These are phyloP conservation scores for Hippocampus abdominalis DNA, from an alignment of 2,113 vertebrate species.

Conservation along the genomic window DNA sequence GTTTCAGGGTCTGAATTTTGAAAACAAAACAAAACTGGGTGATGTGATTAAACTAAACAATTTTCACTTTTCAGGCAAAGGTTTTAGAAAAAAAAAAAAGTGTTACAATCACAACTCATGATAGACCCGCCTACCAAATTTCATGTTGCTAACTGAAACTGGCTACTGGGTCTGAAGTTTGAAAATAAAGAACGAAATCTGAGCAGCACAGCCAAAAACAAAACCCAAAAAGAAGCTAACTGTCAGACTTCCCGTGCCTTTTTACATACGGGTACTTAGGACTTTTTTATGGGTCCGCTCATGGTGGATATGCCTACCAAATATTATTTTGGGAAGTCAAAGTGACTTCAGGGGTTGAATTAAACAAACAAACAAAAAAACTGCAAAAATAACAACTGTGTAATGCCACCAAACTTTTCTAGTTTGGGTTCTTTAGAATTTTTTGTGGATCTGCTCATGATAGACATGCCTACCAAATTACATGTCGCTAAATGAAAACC, in stretches of 20 bases:
- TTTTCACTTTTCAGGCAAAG: too few species aligned
- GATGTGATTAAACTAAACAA: too few species aligned
- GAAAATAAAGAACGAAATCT: background rate
- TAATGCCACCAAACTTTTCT: too few species aligned
- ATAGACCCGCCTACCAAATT: background rate
- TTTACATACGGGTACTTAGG: background rate
- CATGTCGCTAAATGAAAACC: background rate
- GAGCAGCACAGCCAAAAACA: background rate
- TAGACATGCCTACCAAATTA: background rate
- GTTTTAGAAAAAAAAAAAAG: too few species aligned
- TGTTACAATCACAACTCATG: too few species aligned
- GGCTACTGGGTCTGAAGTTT: background rate
- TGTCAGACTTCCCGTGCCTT: background rate
- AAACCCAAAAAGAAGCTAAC: background rate
- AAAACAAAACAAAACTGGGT: too few species aligned
- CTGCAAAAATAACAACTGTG: too few species aligned
- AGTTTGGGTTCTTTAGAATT: background rate
- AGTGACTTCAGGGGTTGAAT: too few species aligned
- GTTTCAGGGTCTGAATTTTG: too few species aligned
- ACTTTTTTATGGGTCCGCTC: background rate
- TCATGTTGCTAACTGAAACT: background rate
- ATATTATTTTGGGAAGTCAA: background rate
- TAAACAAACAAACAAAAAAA: too few species aligned
- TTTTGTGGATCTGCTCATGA: background rate
- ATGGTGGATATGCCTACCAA: background rate